Evolutionary conservation across 1,140 invertebrate species (phyloP).

Genomic region (Limonius californicus): DNA sequence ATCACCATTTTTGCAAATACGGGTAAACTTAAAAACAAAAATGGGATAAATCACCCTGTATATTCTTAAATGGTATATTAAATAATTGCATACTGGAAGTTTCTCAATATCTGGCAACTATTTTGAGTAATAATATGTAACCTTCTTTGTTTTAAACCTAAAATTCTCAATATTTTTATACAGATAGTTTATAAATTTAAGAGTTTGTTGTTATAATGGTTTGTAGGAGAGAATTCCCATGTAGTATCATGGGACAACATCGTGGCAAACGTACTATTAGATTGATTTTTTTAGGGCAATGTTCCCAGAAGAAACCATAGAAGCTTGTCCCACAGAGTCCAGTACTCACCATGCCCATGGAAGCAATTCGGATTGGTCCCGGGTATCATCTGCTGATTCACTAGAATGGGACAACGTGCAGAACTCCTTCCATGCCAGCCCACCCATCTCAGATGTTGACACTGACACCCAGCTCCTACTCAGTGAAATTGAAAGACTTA

Average conservation of each 20-base stretch:
- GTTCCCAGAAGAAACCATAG: constrained; percentile 21
- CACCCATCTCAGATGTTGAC: constrained; percentile 47
- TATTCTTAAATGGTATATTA: too few species aligned
- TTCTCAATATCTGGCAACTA: too few species aligned
- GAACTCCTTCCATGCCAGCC: constrained; percentile 39
- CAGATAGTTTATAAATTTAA: too few species aligned
- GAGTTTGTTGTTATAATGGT: too few species aligned
- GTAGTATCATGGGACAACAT: too few species aligned
- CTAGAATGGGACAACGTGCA: constrained; percentile 57
- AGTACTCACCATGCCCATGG: constrained; percentile 14
- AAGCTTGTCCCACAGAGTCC: constrained; percentile 16
- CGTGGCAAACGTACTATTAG: background rate
- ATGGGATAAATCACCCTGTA: too few species aligned
- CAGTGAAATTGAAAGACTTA: constrained; percentile 54
- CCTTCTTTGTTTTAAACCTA: too few species aligned
- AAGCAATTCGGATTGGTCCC: constrained; percentile 50
- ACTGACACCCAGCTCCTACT: constrained; percentile 53
- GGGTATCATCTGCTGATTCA: constrained; percentile 53
- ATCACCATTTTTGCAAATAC: too few species aligned
- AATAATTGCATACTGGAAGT: too few species aligned
- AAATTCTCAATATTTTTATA: too few species aligned
- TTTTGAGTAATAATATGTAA: too few species aligned
- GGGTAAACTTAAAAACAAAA: too few species aligned
- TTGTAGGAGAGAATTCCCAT: background rate
- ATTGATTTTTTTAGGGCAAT: constrained; percentile 26